Base-by-base conservation (phyloP, 2,113 vertebrate genomes). In the Elephantulus edwardii region DNA sequence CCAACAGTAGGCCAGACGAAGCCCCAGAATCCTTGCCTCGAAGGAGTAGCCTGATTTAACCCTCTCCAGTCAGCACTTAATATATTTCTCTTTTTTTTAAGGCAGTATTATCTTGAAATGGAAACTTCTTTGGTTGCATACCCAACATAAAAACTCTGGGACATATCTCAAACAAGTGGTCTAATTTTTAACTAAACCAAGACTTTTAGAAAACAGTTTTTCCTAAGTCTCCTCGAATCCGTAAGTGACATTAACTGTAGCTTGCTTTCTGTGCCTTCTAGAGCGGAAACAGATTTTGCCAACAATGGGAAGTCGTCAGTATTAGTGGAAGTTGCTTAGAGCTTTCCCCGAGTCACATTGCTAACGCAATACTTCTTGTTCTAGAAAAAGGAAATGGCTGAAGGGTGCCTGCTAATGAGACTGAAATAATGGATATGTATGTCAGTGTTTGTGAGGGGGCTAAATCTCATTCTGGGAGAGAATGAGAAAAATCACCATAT, bases 371-470 rank as follows among this genome's bases (percentile, higher is more conserved):
- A 84, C 70, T 94, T 94, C 94, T 94, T 90, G 74, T 93, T 95
- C 95, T 95, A 89, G 87, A 95, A 95, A 88, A 95, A 95, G 95
- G 96, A 96, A 96, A 93, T 93, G 86, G 35, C 84, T 83, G 64
- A 91, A 89, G 89, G 35, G 81, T 91, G 95, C 94, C 96, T 96
- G 94, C 87, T 89, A 91, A 89, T 87, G 54, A 92, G 64, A 88
- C 81, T 82, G 62, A 91, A 88, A 68, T 81, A 78, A 48, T 50
- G 70, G 38, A 13, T 26, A 8, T n/a, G 13, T n/a, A 17, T 64
- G 8, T 85, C 3, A 26, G n/a, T 60, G 14, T 62, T 42, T 35
- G 62, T 19, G 33, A 54, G 44, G 66, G 10, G 33, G n/a, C 35
- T 83, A 86, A 83, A 64, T 91, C 19, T 26, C 40, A 54, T 68